phyloP scores from a whole-genome alignment of 2,888 invertebrate genomes.

The Helobdella robusta region DNA sequence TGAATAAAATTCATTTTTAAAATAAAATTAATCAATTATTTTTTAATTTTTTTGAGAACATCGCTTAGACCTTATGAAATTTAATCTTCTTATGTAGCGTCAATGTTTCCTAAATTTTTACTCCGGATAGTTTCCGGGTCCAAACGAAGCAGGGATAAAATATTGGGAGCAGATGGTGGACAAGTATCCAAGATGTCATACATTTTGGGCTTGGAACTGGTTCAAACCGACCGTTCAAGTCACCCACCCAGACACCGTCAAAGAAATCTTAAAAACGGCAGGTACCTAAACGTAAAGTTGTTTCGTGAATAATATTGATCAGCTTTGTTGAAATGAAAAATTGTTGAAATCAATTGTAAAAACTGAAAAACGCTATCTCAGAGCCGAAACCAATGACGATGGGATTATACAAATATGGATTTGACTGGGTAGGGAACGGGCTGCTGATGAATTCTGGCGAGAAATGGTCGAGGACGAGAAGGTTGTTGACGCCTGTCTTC shows the following conservation, averaged over 20 bases:
- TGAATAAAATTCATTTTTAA: no score
- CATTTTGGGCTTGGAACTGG: constrained; percentile 19
- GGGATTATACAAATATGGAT: constrained; percentile 24
- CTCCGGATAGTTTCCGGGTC: constrained; percentile 20
- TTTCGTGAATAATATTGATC: neutral
- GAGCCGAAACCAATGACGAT: constrained; percentile 29
- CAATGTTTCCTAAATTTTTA: neutral
- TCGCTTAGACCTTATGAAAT: no score
- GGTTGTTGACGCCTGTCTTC: constrained; percentile 36
- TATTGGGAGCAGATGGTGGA: constrained; percentile 31
- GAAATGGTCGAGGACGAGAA: constrained; percentile 35
- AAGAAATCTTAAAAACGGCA: constrained; percentile 23
- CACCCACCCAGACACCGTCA: constrained; percentile 25
- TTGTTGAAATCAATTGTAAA: neutral
- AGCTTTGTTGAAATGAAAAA: neutral
- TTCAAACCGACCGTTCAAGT: constrained; percentile 18
- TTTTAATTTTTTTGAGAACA: no score
- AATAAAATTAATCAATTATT: no score
- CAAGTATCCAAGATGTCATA: constrained; percentile 3
- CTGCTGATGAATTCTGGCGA: constrained; percentile 33
- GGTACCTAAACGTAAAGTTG: constrained; percentile 16
- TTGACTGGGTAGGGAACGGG: constrained; percentile 35
- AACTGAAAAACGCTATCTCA: neutral
- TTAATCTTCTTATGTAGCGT: no score
- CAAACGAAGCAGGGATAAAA: constrained; percentile 37